Percentiles rank a stretch among this genome's conserved stretches.
Conservation (phyloP, 2,113 vertebrate species). For the Alectura lathami region DNA sequence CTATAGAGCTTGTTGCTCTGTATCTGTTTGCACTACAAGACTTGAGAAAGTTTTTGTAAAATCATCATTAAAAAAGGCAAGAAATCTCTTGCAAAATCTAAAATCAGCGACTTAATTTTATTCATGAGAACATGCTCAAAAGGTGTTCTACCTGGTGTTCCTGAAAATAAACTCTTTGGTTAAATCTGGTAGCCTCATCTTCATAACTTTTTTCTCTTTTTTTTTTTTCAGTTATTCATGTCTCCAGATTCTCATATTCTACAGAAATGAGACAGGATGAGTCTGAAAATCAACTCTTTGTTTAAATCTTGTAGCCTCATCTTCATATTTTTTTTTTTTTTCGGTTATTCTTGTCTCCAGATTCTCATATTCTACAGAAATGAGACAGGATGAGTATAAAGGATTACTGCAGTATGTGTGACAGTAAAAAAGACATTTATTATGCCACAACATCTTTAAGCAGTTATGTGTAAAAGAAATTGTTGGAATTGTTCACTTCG, state of each 20-base stretch:
- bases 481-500: background rate
- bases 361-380: background rate
- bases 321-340: background rate
- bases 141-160: background rate
- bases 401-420: rapidly evolving
- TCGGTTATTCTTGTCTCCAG: background rate
- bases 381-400: background rate
- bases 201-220: background rate
- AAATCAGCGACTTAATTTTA: background rate
- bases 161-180: background rate
- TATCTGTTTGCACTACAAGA: background rate
- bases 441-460: background rate
- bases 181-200: background rate
- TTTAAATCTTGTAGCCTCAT: background rate
- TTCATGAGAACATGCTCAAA: background rate
- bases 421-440: background rate
- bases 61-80: background rate
- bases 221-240: background rate
- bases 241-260: background rate
- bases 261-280: background rate
- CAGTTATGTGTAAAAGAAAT: background rate
- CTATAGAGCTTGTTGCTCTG: background rate
- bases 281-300: background rate
- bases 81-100: background rate
- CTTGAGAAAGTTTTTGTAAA: background rate